Conservation (phyloP, 2,888 invertebrate genomes). For the Eupithecia centaureata region DNA sequence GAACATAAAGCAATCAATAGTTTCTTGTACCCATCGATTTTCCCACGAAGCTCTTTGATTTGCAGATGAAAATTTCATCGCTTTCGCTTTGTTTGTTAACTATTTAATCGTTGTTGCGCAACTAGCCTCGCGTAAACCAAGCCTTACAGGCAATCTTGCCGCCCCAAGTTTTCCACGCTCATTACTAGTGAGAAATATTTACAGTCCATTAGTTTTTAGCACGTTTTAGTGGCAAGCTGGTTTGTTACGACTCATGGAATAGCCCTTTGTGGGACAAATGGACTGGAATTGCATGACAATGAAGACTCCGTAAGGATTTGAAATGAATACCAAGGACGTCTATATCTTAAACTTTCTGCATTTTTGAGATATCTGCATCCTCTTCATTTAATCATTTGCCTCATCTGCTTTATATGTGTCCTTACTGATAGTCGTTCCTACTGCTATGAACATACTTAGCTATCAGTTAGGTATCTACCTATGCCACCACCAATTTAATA, state of each 20-base stretch:
- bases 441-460: no score
- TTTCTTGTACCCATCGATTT: background rate
- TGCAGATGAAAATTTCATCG: background rate
- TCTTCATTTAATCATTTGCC: background rate
- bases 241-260: background rate
- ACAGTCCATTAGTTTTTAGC: constrained; percentile 21
- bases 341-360: background rate
- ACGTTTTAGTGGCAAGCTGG: background rate
- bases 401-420: no score
- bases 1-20: background rate
- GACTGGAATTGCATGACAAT: constrained; percentile 2
- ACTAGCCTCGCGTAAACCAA: constrained; percentile 7
- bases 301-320: background rate
- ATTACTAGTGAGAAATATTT: constrained; percentile 27
- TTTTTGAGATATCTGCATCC: background rate
- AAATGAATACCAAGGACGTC: no score
- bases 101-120: background rate
- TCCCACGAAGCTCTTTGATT: background rate
- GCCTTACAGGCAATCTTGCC: constrained; percentile 41
- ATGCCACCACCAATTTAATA: no score
- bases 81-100: constrained; percentile 1
- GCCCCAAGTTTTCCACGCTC: constrained; percentile 48
- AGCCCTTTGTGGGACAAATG: background rate
- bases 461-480: no score
- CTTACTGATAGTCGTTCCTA: no score